These are phyloP conservation scores for Pentamera pediparva DNA, from an alignment of 53 echinoderm and acorn worm genomes.

Conservation along the genomic window DNA sequence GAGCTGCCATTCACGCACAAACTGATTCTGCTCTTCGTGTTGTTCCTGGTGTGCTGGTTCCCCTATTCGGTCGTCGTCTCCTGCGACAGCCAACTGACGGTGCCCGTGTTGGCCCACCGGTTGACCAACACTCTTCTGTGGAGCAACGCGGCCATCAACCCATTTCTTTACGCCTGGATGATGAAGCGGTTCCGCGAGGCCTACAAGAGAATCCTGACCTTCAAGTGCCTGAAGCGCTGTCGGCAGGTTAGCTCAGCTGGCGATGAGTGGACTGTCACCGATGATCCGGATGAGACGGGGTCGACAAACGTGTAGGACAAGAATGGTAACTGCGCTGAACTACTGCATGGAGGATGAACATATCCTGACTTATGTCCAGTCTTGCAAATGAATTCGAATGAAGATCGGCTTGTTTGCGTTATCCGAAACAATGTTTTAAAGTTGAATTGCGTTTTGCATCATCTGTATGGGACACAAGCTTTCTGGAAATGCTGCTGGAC, in stretches of 20 bases:
- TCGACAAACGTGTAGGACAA: too few species aligned
- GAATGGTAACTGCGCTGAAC: too few species aligned
- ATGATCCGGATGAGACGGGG: too few species aligned
- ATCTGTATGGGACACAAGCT: too few species aligned
- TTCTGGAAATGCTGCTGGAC: too few species aligned
- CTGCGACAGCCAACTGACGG: slow-evolving; percentile 43
- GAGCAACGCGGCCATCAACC: slow-evolving; percentile 63
- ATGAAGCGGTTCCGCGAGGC: slow-evolving; percentile 60
- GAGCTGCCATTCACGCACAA: slow-evolving; percentile 74
- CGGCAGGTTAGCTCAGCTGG: not conserved
- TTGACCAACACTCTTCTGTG: slow-evolving; percentile 64
- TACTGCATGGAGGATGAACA: too few species aligned
- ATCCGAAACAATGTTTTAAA: too few species aligned
- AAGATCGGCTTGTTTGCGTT: too few species aligned
- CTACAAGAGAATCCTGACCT: slow-evolving; percentile 52
- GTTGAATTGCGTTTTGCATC: too few species aligned
- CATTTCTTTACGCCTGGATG: slow-evolving; percentile 84
- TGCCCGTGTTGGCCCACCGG: slow-evolving; percentile 47
- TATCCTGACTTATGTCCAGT: too few species aligned
- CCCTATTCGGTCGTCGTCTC: slow-evolving; percentile 68
- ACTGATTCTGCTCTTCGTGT: slow-evolving; percentile 62
- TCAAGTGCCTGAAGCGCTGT: slow-evolving; percentile 12
- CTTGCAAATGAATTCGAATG: too few species aligned
- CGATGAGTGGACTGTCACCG: not conserved
- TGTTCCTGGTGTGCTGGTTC: slow-evolving; percentile 77